Percentiles rank a stretch among this genome's conserved stretches.
These are phyloP conservation scores for Sitodiplosis mosellana DNA, from an alignment of 1,140 invertebrate species.

Conservation along the genomic window DNA sequence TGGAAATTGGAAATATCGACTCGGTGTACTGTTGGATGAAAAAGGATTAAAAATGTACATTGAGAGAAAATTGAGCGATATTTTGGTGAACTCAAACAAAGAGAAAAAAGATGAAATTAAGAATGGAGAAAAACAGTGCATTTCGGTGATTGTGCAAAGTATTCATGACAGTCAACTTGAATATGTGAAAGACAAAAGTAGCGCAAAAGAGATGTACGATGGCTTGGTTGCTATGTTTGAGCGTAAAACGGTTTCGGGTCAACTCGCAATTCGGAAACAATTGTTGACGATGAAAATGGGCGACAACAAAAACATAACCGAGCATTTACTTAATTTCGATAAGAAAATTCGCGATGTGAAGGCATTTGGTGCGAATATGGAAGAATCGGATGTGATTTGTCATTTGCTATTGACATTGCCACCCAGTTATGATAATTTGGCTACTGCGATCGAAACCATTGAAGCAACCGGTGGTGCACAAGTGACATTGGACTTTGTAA, in stretches of 20 bases:
- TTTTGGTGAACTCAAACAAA: too few species aligned
- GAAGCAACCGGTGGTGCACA: constrained; percentile 2
- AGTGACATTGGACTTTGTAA: constrained; percentile 4
- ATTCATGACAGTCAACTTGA: neutral
- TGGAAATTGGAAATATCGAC: neutral
- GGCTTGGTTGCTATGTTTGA: neutral
- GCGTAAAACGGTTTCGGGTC: neutral
- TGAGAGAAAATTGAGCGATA: neutral
- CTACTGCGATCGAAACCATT: constrained; percentile 3
- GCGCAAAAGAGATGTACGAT: neutral
- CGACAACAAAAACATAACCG: too few species aligned
- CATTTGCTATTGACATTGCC: constrained; percentile 9
- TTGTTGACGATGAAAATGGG: neutral
- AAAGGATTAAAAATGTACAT: neutral
- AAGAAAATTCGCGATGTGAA: neutral
- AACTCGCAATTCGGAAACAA: neutral
- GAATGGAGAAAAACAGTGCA: too few species aligned
- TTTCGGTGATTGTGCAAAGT: too few species aligned
- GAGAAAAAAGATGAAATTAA: too few species aligned
- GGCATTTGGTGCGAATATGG: neutral
- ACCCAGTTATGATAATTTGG: constrained; percentile 5
- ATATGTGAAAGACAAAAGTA: neutral
- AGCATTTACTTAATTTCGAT: neutral
- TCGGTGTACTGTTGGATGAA: neutral
- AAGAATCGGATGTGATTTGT: constrained; percentile 7